A percentile compares a stretch with the other conserved stretches of the same genome.
Conservation (phyloP, 30 jellyfish, hydroid and myxozoan species). For the Morbakka virulenta region DNA sequence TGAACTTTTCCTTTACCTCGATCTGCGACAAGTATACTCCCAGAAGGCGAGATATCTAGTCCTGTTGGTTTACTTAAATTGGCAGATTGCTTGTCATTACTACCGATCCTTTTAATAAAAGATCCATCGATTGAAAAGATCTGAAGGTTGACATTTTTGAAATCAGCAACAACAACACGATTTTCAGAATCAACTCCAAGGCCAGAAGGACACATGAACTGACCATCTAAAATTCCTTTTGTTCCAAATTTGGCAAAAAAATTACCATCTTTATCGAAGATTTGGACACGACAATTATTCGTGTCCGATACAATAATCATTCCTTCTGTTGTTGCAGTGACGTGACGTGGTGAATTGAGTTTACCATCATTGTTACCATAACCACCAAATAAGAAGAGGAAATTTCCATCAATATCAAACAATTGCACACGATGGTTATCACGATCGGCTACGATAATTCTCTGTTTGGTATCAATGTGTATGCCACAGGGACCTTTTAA, state of each 20-base stretch:
- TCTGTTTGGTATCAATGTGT: conserved; percentile 70
- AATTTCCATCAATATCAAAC: conserved; percentile 77
- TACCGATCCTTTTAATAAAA: conserved; percentile 72
- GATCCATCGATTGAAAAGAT: conserved; percentile 64
- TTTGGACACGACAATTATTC: conserved; percentile 80
- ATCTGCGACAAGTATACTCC: conserved; percentile 81
- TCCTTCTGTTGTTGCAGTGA: conserved; percentile 57
- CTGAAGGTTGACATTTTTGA: conserved; percentile 85
- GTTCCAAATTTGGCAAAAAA: conserved; percentile 73
- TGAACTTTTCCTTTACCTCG: conserved; percentile 86
- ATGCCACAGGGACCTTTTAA: conserved; percentile 90
- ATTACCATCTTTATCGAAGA: conserved; percentile 64
- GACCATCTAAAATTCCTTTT: conserved; percentile 89
- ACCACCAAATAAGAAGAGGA: conserved; percentile 76
- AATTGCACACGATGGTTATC: conserved; percentile 91
- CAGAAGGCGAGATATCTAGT: conserved; percentile 62
- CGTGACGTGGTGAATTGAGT: conserved; percentile 88
- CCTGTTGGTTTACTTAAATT: conserved; percentile 84
- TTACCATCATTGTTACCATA: conserved; percentile 90
- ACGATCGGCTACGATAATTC: conserved; percentile 88
- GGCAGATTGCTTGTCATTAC: conserved; percentile 50
- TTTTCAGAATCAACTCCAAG: conserved; percentile 84
- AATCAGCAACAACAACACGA: conserved; percentile 87
- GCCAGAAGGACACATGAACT: conserved; percentile 96
- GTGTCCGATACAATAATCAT: conserved; percentile 85